phyloP scores from a whole-genome alignment of 2,888 invertebrate genomes.

The Polymixis lichenea region DNA sequence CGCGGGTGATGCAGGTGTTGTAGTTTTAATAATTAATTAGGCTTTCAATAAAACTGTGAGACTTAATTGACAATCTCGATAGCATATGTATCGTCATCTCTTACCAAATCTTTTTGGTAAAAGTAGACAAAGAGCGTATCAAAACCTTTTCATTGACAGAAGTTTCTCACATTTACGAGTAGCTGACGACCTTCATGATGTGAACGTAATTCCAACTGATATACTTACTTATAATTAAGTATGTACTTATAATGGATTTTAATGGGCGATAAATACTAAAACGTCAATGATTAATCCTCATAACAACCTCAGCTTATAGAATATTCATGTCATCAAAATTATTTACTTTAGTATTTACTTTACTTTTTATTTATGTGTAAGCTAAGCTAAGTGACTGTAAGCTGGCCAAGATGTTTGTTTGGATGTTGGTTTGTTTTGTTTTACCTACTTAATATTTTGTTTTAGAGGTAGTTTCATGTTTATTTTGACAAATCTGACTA shows the following conservation, averaged over 20 bases:
- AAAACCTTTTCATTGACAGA: not conserved
- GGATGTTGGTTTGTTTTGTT: too few relatives aligned
- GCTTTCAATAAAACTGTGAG: constrained; percentile 12
- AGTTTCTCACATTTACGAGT: constrained; percentile 12
- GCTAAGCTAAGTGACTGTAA: not conserved
- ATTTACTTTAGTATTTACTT: too few relatives aligned
- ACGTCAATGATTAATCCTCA: constrained; percentile 40
- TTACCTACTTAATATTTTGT: not conserved
- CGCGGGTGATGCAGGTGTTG: constrained; percentile 33
- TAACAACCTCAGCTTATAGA: constrained; percentile 13
- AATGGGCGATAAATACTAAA: constrained; percentile 42
- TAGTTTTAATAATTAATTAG: constrained; percentile 4
- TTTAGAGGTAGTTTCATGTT: not conserved
- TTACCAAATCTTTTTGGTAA: not conserved
- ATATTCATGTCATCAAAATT: constrained; percentile 35
- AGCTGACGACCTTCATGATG: constrained; percentile 27
- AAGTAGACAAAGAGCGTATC: not conserved
- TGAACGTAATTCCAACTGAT: constrained; percentile 33
- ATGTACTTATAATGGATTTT: constrained; percentile 25
- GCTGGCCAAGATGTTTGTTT: not conserved
- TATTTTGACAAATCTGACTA: not conserved
- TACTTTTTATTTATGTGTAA: too few relatives aligned
- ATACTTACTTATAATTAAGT: constrained; percentile 28
- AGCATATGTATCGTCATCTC: not conserved
- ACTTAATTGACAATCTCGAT: constrained; percentile 1